Base-by-base conservation (phyloP, 35 echinoderm and acorn worm genomes). In the Patiria miniata region DNA sequence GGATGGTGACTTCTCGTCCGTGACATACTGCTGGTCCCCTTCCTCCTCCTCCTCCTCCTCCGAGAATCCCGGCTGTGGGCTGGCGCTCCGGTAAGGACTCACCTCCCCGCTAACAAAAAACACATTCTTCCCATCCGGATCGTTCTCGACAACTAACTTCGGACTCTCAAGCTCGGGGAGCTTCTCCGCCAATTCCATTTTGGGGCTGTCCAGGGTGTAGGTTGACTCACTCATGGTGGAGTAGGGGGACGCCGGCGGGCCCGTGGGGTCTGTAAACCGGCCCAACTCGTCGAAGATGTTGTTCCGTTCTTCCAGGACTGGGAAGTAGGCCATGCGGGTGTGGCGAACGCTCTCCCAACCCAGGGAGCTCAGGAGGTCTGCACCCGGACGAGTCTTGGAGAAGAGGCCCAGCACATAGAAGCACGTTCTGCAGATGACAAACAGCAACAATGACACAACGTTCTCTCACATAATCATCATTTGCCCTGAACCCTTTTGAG, bases 331-430 rank as follows among this genome's bases (percentile, higher is more conserved):
- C 4, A 68, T 78, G 22, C 95, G 85, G 34, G 79, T 87, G 39
- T 93, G 88, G 42, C 95, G 85, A 7, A 91, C 86, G 33, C 95
- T 94, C 52, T 97, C 91, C 95, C 95, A 98, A 18, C 95, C 95
- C 9, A 98, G 80, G 2, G 84, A 84, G 33, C 92, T 94, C 14
- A 98, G 60, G 7, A 94, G 93, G 40, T 91, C 95, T 42, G 95
- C 88, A 18, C 95, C 95, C 52, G 73, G 92, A 30, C 83, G 93
- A 0, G 91, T 98, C 79, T 98, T 98, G 51, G 92, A 90, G 33
- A 98, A 81, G 5, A 98, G 81, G 23, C 95, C 95, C 23, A 98
- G 59, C 55, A 98, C 95, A 89, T 94, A 94, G 89, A 98, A 98
- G 86, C 95, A 98, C 22, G 95, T 98, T 47, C 95, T 98, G 73